phyloP scores from a whole-genome alignment of 1,140 invertebrate genomes.

The Ceratoteleas bidentatus region DNA sequence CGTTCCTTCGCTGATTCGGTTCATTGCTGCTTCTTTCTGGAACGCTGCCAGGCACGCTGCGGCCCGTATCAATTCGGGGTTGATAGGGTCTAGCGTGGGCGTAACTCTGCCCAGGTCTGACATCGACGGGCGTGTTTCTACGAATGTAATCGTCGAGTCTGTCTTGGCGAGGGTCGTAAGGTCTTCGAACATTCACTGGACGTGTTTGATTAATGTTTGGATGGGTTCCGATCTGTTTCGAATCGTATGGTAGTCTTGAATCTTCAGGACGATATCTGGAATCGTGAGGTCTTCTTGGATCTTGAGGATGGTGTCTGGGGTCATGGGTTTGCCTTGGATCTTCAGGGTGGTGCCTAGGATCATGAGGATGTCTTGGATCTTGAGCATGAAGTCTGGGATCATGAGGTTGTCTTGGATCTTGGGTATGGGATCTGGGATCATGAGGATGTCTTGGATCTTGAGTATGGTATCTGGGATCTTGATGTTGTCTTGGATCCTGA shows the following conservation, averaged over 20 bases:
- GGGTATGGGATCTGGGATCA: neutral
- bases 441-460: slow-evolving; percentile 4
- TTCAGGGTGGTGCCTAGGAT: neutral
- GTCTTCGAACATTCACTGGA: neutral
- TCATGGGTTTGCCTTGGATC: neutral
- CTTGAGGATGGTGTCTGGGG: slow-evolving; percentile 7
- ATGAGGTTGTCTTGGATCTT: slow-evolving; percentile 6
- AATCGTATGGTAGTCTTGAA: slow-evolving; percentile 6
- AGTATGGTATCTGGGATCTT: no score
- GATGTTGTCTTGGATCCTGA: neutral
- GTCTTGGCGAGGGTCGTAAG: neutral
- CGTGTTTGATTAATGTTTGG: slow-evolving; percentile 3
- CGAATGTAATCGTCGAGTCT: slow-evolving; percentile 42
- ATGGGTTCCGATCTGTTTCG: neutral
- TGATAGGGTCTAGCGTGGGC: slow-evolving; percentile 20
- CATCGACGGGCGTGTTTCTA: slow-evolving; percentile 48
- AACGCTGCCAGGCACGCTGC: slow-evolving; percentile 25
- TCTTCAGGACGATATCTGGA: slow-evolving; percentile 5
- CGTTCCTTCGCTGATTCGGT: slow-evolving; percentile 28
- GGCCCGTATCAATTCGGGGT: slow-evolving; percentile 11
- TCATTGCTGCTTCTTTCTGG: slow-evolving; percentile 39
- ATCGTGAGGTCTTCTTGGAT: neutral
- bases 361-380: slow-evolving; percentile 5
- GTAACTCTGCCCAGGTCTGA: slow-evolving; percentile 29
- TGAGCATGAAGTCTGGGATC: neutral